Evolutionary conservation across 2,113 vertebrate species (phyloP).

Genomic region (Electrona antarctica): DNA sequence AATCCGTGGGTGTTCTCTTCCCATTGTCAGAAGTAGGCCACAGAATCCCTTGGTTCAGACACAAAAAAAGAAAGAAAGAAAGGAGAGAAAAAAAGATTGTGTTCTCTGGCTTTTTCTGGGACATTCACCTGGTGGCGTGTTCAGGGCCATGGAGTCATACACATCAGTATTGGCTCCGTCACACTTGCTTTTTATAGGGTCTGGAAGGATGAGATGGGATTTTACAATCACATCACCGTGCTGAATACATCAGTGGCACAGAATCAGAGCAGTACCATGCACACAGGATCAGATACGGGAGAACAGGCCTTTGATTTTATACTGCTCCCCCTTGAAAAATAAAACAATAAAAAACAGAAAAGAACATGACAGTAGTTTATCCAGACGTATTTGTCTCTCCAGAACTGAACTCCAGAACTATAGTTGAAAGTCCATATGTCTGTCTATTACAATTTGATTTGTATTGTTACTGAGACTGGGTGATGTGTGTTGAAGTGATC

Average conservation of each 20-base stretch:
- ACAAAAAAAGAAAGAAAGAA: too few species aligned
- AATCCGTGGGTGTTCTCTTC: constrained; percentile 26
- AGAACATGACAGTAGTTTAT: too few species aligned
- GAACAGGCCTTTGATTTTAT: not conserved
- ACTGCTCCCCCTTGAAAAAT: too few species aligned
- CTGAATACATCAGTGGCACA: constrained; percentile 61
- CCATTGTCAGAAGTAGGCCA: constrained; percentile 8
- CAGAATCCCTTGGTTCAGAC: constrained; percentile 21
- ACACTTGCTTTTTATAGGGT: constrained; percentile 58
- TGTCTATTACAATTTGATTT: constrained; percentile 5
- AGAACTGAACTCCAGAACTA: constrained; percentile 17
- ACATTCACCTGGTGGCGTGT: constrained; percentile 59
- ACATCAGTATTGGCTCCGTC: constrained; percentile 53
- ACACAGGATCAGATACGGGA: constrained; percentile 18
- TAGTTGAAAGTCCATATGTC: constrained; percentile 3
- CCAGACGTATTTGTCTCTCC: not conserved
- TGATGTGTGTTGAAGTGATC: constrained; percentile 37
- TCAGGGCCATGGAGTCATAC: constrained; percentile 53
- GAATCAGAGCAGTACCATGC: constrained; percentile 49
- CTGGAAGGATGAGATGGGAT: constrained; percentile 57
- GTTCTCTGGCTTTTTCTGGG: constrained; percentile 64
- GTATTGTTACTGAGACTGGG: constrained; percentile 24
- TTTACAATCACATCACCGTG: constrained; percentile 62
- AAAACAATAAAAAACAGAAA: too few species aligned
- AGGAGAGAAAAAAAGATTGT: constrained; percentile 25